phyloP scores from a whole-genome alignment of 2,113 vertebrate genomes.

The Xiphophorus maculatus region DNA sequence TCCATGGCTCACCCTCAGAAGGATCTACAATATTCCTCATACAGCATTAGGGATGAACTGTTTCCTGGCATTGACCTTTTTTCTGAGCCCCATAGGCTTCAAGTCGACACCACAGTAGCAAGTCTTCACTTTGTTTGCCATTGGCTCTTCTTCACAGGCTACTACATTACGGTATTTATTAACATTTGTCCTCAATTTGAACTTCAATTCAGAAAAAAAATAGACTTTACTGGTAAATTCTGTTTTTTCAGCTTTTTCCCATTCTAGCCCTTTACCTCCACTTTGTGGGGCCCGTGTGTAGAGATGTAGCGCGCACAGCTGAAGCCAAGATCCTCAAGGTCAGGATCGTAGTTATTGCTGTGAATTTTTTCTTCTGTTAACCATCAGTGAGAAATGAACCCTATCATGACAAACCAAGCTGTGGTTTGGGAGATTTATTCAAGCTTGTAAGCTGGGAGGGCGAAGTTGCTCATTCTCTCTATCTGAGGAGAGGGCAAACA shows the following conservation, averaged over 20 bases:
- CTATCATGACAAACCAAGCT: background rate
- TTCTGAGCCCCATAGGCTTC: conserved; percentile 82
- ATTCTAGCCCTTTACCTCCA: conserved; percentile 87
- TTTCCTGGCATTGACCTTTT: conserved; percentile 91
- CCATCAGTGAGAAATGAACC: background rate
- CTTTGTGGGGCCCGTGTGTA: conserved; percentile 85
- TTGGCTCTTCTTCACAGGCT: conserved; percentile 85
- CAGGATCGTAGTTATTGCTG: conserved; percentile 2
- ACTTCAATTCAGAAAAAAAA: background rate
- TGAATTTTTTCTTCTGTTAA: too few relatives aligned
- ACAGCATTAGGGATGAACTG: conserved; percentile 79
- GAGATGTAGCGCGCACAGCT: conserved; percentile 81
- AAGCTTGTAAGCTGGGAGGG: background rate
- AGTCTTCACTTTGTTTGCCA: conserved; percentile 87
- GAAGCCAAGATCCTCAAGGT: conserved; percentile 92
- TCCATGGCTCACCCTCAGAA: conserved; percentile 85
- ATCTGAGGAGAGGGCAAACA: background rate
- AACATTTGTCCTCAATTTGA: background rate
- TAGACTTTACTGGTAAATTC: background rate
- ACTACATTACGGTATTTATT: conserved; percentile 82
- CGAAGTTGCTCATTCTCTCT: background rate
- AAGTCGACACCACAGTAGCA: conserved; percentile 80
- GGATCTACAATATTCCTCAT: conserved; percentile 84
- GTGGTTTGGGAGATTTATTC: background rate
- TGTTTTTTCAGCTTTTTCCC: conserved; percentile 86